These are phyloP conservation scores for Xyliphius kryptos DNA, from an alignment of 2,113 vertebrate genomes.

Conservation along the genomic window DNA sequence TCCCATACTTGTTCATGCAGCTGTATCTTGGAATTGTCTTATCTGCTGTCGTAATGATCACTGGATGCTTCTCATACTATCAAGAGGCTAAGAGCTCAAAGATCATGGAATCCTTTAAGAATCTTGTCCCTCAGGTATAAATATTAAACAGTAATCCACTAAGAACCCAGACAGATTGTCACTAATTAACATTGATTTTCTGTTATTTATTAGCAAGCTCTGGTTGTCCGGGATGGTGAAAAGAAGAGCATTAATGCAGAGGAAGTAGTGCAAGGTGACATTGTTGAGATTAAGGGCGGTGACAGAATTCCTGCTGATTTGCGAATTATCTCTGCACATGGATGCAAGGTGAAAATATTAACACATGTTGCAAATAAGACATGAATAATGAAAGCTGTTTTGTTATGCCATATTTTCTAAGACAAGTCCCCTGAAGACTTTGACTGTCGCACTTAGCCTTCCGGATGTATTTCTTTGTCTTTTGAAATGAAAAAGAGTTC, in stretches of 20 bases:
- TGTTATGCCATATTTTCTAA: neutral
- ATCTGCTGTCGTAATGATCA: conserved; percentile 91
- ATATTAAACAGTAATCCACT: too few relatives aligned
- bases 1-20: too few relatives aligned
- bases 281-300: conserved; percentile 94
- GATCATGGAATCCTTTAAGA: conserved; percentile 99
- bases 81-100: conserved; percentile 98
- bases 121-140: conserved; percentile 91
- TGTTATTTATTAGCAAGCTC: conserved; percentile 76
- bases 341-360: conserved; percentile 78
- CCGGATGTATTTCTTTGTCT: too few relatives aligned
- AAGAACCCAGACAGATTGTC: too few relatives aligned
- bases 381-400: neutral
- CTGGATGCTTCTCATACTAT: conserved; percentile 93
- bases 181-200: neutral
- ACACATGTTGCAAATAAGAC: neutral
- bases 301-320: conserved; percentile 93
- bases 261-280: conserved; percentile 83
- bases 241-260: conserved; percentile 88
- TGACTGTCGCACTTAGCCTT: too few relatives aligned
- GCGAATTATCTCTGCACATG: conserved; percentile 80
- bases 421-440: too few relatives aligned
- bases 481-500: too few relatives aligned
- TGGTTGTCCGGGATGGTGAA: conserved; percentile 88
- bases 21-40: conserved; percentile 90